phyloP scores from a whole-genome alignment of 92 coral and sea anemone species.

The Paramuricea clavata region DNA sequence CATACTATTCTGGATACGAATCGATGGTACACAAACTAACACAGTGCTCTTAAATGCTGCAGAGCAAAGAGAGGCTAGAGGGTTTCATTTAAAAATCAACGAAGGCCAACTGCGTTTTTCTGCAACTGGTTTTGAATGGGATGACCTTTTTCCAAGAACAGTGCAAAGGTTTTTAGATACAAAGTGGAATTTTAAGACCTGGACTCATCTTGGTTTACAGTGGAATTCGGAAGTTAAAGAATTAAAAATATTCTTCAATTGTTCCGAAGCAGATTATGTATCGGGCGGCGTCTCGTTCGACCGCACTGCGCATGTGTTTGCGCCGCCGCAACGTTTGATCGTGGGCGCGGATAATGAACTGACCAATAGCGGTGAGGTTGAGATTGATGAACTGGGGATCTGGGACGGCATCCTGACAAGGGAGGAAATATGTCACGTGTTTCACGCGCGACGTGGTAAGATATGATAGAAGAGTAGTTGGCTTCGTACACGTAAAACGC shows the following conservation, averaged over 20 bases:
- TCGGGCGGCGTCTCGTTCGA: conserved; percentile 8
- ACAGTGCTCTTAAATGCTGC: conserved; percentile 73
- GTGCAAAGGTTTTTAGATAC: conserved; percentile 62
- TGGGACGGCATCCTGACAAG: conserved; percentile 74
- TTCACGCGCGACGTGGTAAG: conserved; percentile 85
- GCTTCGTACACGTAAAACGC: conserved; percentile 6
- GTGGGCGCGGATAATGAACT: conserved; percentile 78
- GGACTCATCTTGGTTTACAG: conserved; percentile 78
- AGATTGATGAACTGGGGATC: conserved; percentile 84
- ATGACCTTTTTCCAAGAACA: conserved; percentile 70
- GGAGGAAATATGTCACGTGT: conserved; percentile 70
- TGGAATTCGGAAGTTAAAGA: conserved; percentile 72
- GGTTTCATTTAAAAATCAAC: conserved; percentile 69
- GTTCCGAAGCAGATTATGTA: conserved; percentile 47
- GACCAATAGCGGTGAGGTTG: conserved; percentile 66
- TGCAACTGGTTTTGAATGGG: conserved; percentile 41
- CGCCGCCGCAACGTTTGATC: conserved; percentile 75
- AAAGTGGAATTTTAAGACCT: conserved; percentile 68
- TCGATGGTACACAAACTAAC: conserved; percentile 25
- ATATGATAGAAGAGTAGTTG: background rate
- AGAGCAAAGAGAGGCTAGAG: conserved; percentile 66
- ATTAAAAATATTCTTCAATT: conserved; percentile 66
- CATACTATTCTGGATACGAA: conserved; percentile 77
- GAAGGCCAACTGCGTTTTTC: conserved; percentile 29
- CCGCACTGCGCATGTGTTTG: conserved; percentile 18